Base-by-base conservation (phyloP, 1,140 invertebrate species). In the Drosophila elegans region DNA sequence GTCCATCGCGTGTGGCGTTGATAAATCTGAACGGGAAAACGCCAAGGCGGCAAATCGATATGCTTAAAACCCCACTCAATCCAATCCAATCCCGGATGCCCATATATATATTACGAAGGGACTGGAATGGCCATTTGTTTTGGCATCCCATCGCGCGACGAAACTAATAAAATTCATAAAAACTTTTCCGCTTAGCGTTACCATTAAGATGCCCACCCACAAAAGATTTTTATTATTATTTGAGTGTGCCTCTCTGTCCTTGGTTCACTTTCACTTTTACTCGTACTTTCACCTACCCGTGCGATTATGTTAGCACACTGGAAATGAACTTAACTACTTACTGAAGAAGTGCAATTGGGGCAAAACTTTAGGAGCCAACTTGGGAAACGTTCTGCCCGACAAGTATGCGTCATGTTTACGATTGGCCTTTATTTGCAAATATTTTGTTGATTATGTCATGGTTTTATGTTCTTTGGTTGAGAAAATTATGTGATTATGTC, bases 161-260 rank as follows among this genome's bases (percentile, higher is more conserved):
- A 59, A 76, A 76, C 74, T 68, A 76, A 88, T 74, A 74, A 80
- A 88, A 78, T 78, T 75, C 69, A 86, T 88, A 68, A 60, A 85
- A 85, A 85, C 53, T 85, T 88, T 88, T 82, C 56, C 74, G 83
- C 64, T 82, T 85, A 72, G 66, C 52, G 66, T 49, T 29, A 9
- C 63, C 51, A 71, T 74, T 66, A 63, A 66, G 46, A 52, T 54
- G 34, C 59, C 45, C 13, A 27, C 36, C 55, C 34, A 32, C 27
- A 32, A 32, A 32, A 41, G 36, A 74, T 54, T 61, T 51, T 51
- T 82, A 77, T 74, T 80, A 77, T 85, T 52, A 77, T 57, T 56
- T 69, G 64, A 68, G 61, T 68, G 64, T 12, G 32, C 10, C 12
- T 21, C 34, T 25, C n/a, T 55, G 34, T 62, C 61, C 46, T 66